Evolutionary conservation across 1,140 invertebrate genomes (phyloP).

Genomic region (Campoletis sonorensis): DNA sequence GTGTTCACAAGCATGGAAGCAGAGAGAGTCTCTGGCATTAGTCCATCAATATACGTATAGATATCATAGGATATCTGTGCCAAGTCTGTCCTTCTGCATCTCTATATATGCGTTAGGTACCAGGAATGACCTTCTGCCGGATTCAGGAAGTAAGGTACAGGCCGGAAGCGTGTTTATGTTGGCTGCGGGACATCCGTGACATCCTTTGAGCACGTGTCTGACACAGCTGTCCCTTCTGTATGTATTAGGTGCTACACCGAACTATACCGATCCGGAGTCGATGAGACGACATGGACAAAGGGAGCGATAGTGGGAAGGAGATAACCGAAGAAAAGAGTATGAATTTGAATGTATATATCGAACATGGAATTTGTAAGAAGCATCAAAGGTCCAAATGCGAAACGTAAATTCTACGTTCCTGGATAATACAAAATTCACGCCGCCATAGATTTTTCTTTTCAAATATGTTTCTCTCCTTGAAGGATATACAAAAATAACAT

Average conservation of each 20-base stretch:
- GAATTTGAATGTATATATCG: not conserved
- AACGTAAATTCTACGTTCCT: too few species aligned
- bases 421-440: too few species aligned
- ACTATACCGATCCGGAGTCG: constrained; percentile 20
- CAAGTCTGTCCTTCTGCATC: not conserved
- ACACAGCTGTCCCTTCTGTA: constrained; percentile 38
- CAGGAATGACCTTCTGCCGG: constrained; percentile 4
- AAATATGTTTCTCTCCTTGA: too few species aligned
- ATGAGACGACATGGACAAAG: not conserved
- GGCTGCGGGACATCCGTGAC: constrained; percentile 45
- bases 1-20: not conserved
- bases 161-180: constrained; percentile 53
- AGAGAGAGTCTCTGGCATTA: not conserved
- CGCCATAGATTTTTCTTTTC: too few species aligned
- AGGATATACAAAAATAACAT: too few species aligned
- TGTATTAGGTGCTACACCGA: not conserved
- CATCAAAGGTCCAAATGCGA: not conserved
- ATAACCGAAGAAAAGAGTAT: not conserved
- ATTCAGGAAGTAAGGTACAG: constrained; percentile 52
- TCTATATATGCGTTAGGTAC: constrained; percentile 38
- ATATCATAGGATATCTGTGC: not conserved
- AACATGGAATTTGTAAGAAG: not conserved
- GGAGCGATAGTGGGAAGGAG: not conserved
- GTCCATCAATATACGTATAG: not conserved
- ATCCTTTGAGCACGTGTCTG: constrained; percentile 54